phyloP scores from a whole-genome alignment of 2,797 vertebrate genomes.

The Diplodus puntazzo region DNA sequence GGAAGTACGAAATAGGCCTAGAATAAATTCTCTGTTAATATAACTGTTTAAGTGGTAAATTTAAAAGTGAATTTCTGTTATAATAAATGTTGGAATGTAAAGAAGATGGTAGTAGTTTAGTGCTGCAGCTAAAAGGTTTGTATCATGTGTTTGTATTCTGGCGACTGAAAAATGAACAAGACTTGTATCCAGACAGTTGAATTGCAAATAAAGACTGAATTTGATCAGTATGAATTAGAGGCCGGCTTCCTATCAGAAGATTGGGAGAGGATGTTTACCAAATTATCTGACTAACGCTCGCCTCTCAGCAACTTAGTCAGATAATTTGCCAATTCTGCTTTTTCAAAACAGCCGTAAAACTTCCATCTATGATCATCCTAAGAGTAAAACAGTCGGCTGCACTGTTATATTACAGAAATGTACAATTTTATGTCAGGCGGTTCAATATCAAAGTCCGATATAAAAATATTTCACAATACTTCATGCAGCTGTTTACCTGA shows the following conservation, averaged over 20 bases:
- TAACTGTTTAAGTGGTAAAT: not conserved
- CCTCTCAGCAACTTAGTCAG: not conserved
- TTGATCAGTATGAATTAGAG: not conserved
- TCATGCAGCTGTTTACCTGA: not conserved
- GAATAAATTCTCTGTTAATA: constrained; percentile 1
- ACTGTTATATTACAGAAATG: not conserved
- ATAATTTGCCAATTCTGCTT: not conserved
- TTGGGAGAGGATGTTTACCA: no score
- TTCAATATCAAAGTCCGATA: not conserved
- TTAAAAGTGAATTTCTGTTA: not conserved
- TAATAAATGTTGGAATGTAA: constrained; percentile 28
- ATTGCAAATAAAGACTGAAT: not conserved
- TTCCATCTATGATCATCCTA: not conserved
- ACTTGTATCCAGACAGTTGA: not conserved
- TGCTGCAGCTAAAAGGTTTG: not conserved
- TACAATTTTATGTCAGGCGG: not conserved
- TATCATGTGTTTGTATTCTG: not conserved
- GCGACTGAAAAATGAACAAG: not conserved
- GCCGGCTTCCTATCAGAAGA: not conserved
- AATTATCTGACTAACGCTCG: not conserved
- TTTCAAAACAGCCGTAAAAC: not conserved
- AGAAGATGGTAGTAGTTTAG: rapidly evolving
- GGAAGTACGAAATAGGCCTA: no score
- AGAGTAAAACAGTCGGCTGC: no score
- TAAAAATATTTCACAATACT: not conserved